Base-by-base conservation (phyloP, 1,140 invertebrate genomes). In the Coptotermes formosanus region DNA sequence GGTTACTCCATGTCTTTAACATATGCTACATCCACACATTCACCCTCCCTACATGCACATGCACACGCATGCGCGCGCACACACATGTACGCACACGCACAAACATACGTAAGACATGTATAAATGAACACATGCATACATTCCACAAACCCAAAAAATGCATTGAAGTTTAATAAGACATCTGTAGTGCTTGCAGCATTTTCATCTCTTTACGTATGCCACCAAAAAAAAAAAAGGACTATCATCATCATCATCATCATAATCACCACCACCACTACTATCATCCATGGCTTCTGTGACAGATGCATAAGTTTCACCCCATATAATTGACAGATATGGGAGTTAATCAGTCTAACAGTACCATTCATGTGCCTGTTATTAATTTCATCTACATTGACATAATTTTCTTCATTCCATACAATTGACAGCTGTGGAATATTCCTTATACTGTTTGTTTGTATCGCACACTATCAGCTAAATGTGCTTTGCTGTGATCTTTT, bases 331-430 rank as follows among this genome's bases (percentile, higher is more conserved):
- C 25, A 75, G 64, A 75, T 30, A 75, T 30, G n/a, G 64, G 64
- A 75, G 7, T 64, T 8, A 4, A 16, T 55, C 19, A 21, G 11
- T 30, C n/a, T 64, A 64, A 23, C 59, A 55, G 64, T 75, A 25
- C n/a, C 64, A 75, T 75, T n/a, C 25, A 75, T 75, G 25, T 75
- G 64, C 64, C n/a, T 75, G 64, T n/a, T 55, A 55, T 55, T 75
- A 75, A 75, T 30, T 19, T 55, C 64, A 6, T 30, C 25, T 16
- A 75, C n/a, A 30, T 19, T 75, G 25, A 30, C 14, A 12, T 75
- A 6, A 75, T 64, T 64, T 64, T 23, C 59, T 64, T 64, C 7
- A 64, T 75, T 75, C 64, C 64, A 75, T 30, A 75, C 14, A 75
- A 75, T 6, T 75, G 11, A 75, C 19, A 21, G 52, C 19, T 30